These are phyloP conservation scores for Chiloscyllium punctatum DNA, from an alignment of 2,797 vertebrate genomes.

Conservation along the genomic window DNA sequence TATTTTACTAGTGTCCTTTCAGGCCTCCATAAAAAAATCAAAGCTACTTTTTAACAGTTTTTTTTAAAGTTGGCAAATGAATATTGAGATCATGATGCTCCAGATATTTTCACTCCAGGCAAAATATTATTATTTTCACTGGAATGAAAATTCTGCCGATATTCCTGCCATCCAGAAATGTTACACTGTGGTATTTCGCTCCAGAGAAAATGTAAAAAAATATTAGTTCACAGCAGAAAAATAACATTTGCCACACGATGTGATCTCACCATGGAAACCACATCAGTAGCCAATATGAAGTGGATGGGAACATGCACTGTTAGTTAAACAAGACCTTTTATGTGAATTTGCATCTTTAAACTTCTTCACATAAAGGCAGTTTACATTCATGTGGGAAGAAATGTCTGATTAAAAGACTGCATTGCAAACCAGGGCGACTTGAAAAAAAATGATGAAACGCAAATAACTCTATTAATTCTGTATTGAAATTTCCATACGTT, in stretches of 20 bases:
- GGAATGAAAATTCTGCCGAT: slow-evolving; percentile 18
- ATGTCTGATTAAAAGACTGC: slow-evolving; percentile 14
- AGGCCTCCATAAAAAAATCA: not conserved
- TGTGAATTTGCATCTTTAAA: slow-evolving; percentile 23
- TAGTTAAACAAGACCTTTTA: slow-evolving; percentile 25
- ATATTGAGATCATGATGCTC: slow-evolving; percentile 29
- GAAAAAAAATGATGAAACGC: slow-evolving; percentile 8
- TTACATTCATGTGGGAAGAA: slow-evolving; percentile 16
- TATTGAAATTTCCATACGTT: not conserved
- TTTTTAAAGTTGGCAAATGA: slow-evolving; percentile 30
- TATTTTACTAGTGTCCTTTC: not conserved
- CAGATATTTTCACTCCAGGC: slow-evolving; percentile 33
- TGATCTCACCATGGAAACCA: slow-evolving; percentile 34
- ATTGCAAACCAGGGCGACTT: not conserved
- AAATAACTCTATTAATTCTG: slow-evolving; percentile 9
- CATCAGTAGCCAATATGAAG: slow-evolving; percentile 31
- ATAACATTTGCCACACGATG: slow-evolving; percentile 35
- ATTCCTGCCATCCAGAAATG: slow-evolving; percentile 28
- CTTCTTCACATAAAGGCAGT: not conserved
- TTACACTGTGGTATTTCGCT: slow-evolving; percentile 29
- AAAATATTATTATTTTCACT: slow-evolving; percentile 34
- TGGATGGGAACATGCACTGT: slow-evolving; percentile 33
- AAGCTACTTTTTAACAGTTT: not conserved
- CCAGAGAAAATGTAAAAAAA: slow-evolving; percentile 35
- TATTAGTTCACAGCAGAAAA: slow-evolving; percentile 34